Evolutionary conservation across 1,140 invertebrate genomes (phyloP), one percentile per base, ranked within the genome.

Genomic region (Drosophila ananassae): DNA sequence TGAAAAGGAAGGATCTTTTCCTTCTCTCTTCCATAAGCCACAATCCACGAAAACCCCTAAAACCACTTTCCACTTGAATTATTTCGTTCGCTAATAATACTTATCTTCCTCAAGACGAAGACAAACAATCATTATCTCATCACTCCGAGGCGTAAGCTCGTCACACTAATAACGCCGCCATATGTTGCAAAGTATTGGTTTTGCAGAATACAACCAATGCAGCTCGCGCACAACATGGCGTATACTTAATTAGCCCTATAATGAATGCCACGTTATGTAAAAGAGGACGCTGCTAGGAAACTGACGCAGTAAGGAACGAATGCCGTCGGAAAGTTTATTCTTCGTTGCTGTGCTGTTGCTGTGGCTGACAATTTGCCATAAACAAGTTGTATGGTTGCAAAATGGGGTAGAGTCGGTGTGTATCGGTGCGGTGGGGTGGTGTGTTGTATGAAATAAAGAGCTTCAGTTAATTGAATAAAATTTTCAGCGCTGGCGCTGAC

Each of bases 161-260:
- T 69, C 66, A 67, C 39, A 67, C 50, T 32, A 69, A 69, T 17
- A 22, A 30, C 21, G 48, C 50, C 24, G 41, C 66, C 66, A 69
- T 69, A 69, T 69, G 66, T 6, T 25, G 7, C 22, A 39, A 50
- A 67, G 32, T 67, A 69, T 69, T 68, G 66, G 52, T 24, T 48
- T 47, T 9, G 66, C 13, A 21, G 17, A 53, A 47, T 4, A 21
- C 5, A 52, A 24, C 37, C 21, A 46, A 12, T 69, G 66, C 62
- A 69, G 32, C 32, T 55, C 24, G n/a, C 28, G 34, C 44, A 22
- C 69, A 73, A 48, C 75, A 46, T 67, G 32, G 80, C 76, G 76
- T 84, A 84, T 79, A 84, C 77, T 76, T 84, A 84, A 83, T 83
- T 79, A 84, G 66, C 66, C 30, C 28, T 81, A 55, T 55, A 72